Evolutionary conservation across 2,888 invertebrate genomes (phyloP).

Genomic region (Drosophila anomalata): DNA sequence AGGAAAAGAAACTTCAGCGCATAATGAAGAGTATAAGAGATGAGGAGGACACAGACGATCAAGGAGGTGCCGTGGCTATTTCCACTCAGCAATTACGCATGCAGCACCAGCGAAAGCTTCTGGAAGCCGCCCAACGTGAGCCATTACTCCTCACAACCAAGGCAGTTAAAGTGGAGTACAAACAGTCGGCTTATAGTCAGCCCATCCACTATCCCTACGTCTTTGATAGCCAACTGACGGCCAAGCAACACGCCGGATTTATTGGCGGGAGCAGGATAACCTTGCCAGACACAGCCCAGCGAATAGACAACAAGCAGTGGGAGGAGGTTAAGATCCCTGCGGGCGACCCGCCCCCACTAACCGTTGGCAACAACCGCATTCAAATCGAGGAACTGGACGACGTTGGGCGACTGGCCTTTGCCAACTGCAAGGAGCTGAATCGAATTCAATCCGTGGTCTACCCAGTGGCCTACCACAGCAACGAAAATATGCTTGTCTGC

Average conservation of each 20-base stretch:
- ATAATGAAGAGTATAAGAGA: slow-evolving; percentile 76
- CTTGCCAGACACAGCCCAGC: slow-evolving; percentile 91
- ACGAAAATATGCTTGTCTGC: slow-evolving; percentile 98
- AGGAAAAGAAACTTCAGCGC: slow-evolving; percentile 90
- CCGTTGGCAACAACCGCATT: slow-evolving; percentile 87
- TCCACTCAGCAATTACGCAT: slow-evolving; percentile 82
- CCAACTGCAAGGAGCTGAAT: slow-evolving; percentile 93
- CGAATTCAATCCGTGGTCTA: slow-evolving; percentile 98
- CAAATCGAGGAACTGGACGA: slow-evolving; percentile 86
- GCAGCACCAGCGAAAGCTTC: slow-evolving; percentile 81
- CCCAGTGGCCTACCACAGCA: slow-evolving; percentile 96
- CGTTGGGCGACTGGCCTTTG: slow-evolving; percentile 95
- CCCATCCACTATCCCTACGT: slow-evolving; percentile 91
- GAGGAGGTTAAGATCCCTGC: slow-evolving; percentile 95
- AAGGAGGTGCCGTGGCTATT: slow-evolving; percentile 76
- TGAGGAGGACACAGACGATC: slow-evolving; percentile 55
- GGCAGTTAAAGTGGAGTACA: slow-evolving; percentile 59
- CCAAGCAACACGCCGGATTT: slow-evolving; percentile 88
- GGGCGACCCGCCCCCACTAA: slow-evolving; percentile 85
- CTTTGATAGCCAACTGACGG: slow-evolving; percentile 91
- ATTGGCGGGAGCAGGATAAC: slow-evolving; percentile 91
- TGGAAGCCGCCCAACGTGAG: slow-evolving; percentile 78
- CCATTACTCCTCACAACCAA: slow-evolving; percentile 77
- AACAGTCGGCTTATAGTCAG: slow-evolving; percentile 83
- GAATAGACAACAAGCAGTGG: slow-evolving; percentile 89